phyloP scores from a whole-genome alignment of 2,888 invertebrate species.

The Elmis aenea region DNA sequence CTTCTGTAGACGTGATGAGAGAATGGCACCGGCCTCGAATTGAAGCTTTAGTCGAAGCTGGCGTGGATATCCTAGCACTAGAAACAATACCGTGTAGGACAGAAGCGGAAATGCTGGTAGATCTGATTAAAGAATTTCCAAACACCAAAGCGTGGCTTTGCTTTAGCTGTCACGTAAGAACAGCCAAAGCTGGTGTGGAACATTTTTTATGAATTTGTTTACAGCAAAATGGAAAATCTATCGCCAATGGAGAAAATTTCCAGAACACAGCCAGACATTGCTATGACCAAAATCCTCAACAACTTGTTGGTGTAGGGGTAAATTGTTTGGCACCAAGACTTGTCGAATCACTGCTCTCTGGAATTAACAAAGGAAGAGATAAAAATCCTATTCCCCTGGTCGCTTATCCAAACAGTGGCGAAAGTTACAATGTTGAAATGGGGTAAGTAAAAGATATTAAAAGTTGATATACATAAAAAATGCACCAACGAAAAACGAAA shows the following conservation, averaged over 20 bases:
- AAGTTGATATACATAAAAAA: too few relatives aligned
- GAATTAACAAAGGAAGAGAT: constrained; percentile 49
- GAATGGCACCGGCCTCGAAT: constrained; percentile 85
- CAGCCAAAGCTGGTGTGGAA: background rate
- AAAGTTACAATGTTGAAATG: constrained; percentile 65
- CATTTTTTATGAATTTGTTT: constrained; percentile 3
- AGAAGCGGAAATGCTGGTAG: constrained; percentile 80
- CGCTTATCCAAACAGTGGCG: constrained; percentile 91
- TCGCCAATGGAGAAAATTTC: constrained; percentile 79
- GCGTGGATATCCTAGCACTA: constrained; percentile 79
- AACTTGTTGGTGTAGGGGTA: constrained; percentile 80
- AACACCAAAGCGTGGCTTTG: constrained; percentile 77
- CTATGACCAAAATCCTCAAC: constrained; percentile 56
- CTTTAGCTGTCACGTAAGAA: constrained; percentile 76
- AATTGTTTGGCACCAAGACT: constrained; percentile 76
- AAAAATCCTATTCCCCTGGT: constrained; percentile 64
- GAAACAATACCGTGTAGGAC: constrained; percentile 85
- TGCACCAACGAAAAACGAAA: too few relatives aligned
- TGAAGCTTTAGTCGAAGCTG: constrained; percentile 70
- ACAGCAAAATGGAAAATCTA: constrained; percentile 56
- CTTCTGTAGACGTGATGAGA: constrained; percentile 58
- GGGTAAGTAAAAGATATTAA: constrained; percentile 52
- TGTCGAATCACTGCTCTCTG: constrained; percentile 57
- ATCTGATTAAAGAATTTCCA: constrained; percentile 75
- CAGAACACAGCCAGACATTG: constrained; percentile 65